Evolutionary conservation across 1,140 invertebrate species (phyloP).

Genomic region (Drosophila albomicans): DNA sequence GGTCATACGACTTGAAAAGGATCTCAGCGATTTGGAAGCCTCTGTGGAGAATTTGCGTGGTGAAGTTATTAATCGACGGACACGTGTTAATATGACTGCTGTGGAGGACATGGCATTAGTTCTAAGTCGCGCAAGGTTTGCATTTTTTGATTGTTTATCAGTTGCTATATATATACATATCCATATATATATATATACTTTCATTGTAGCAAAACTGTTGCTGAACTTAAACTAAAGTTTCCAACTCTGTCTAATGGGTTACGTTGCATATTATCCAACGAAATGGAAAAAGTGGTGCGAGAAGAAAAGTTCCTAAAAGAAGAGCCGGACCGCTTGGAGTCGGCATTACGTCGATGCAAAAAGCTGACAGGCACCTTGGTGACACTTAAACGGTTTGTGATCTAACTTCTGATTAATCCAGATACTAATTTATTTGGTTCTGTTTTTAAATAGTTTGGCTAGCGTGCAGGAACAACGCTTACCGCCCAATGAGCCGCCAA

Average conservation of each 20-base stretch:
- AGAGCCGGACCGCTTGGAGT: slow-evolving; percentile 96
- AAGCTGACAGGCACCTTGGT: slow-evolving; percentile 98
- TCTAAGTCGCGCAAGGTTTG: slow-evolving; percentile 92
- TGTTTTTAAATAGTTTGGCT: slow-evolving; percentile 89
- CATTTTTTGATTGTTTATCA: too few relatives aligned
- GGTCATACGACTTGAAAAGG: slow-evolving; percentile 95
- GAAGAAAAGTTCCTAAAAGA: slow-evolving; percentile 99
- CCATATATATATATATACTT: neutral
- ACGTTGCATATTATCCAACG: slow-evolving; percentile 93
- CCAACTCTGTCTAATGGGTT: slow-evolving; percentile 95
- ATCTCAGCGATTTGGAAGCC: slow-evolving; percentile 96
- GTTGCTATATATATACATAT: neutral
- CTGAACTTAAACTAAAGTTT: slow-evolving; percentile 96
- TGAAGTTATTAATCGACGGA: slow-evolving; percentile 97
- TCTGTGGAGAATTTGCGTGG: slow-evolving; percentile 97
- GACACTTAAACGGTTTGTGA: slow-evolving; percentile 95
- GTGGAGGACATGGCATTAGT: slow-evolving; percentile 98
- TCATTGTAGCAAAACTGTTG: slow-evolving; percentile 93
- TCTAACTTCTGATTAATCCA: slow-evolving; percentile 2
- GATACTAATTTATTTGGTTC: neutral
- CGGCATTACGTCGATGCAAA: slow-evolving; percentile 95
- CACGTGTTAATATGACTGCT: slow-evolving; percentile 97
- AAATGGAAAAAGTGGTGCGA: slow-evolving; percentile 97
- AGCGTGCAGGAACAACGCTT: slow-evolving; percentile 97
- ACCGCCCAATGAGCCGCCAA: slow-evolving; percentile 87